phyloP scores from a whole-genome alignment of 2,888 invertebrate genomes.

The Cancer borealis region DNA sequence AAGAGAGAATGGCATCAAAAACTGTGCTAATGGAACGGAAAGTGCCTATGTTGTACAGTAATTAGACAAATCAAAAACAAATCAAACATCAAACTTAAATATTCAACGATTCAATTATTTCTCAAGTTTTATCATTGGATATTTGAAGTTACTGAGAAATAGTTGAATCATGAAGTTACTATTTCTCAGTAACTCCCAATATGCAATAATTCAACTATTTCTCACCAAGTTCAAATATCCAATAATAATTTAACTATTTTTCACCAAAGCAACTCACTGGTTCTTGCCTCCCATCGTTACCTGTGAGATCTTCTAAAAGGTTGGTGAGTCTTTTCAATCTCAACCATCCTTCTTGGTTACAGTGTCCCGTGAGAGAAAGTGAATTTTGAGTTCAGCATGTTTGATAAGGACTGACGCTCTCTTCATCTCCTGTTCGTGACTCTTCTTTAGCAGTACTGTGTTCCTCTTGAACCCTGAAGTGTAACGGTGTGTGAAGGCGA shows the following conservation, averaged over 20 bases:
- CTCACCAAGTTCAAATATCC: too few relatives aligned
- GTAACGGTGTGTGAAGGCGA: background rate
- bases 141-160: too few relatives aligned
- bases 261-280: background rate
- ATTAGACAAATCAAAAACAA: too few relatives aligned
- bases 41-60: too few relatives aligned
- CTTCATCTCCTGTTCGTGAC: slow-evolving; percentile 54
- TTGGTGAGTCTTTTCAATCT: slow-evolving; percentile 56
- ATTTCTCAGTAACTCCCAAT: too few relatives aligned
- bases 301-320: slow-evolving; percentile 63
- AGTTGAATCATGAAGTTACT: too few relatives aligned
- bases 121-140: too few relatives aligned
- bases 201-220: too few relatives aligned
- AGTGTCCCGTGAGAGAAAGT: slow-evolving; percentile 57
- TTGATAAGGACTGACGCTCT: slow-evolving; percentile 56
- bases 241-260: too few relatives aligned
- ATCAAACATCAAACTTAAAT: too few relatives aligned
- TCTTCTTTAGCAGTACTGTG: slow-evolving; percentile 18
- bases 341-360: slow-evolving; percentile 54
- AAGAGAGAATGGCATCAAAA: background rate
- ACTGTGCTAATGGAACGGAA: too few relatives aligned
- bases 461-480: slow-evolving; percentile 49
- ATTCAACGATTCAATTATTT: too few relatives aligned
- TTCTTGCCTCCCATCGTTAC: slow-evolving; percentile 41
- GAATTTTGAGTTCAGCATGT: slow-evolving; percentile 67